Percentiles rank a stretch among this genome's conserved stretches.
phyloP scores from a whole-genome alignment of 2,797 vertebrate genomes.

The Neoniphon sammara region DNA sequence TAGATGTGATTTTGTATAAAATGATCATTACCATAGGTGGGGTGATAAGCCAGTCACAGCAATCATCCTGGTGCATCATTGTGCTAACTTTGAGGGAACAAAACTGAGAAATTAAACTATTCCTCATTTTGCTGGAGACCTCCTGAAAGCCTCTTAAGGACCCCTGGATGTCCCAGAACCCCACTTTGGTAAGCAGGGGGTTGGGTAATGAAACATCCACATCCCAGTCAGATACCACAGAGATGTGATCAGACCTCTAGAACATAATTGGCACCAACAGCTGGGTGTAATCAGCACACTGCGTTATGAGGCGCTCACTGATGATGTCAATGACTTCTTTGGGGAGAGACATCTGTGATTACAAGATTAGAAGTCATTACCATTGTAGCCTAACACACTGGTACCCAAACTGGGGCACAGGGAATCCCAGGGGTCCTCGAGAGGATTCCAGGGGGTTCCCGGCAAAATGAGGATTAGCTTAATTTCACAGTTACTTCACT shows the following conservation, averaged over 20 bases:
- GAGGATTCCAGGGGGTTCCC: slow-evolving; percentile 42
- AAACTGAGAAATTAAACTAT: slow-evolving; percentile 4
- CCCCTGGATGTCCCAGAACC: slow-evolving; percentile 6
- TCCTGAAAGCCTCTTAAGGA: neutral
- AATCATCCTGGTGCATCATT: too few relatives aligned
- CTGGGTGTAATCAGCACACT: slow-evolving; percentile 68
- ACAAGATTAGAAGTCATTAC: slow-evolving; percentile 75
- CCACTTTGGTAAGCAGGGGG: slow-evolving; percentile 28
- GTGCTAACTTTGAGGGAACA: too few relatives aligned
- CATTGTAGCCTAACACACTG: slow-evolving; percentile 52
- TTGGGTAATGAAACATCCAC: slow-evolving; percentile 28
- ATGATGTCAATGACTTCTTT: slow-evolving; percentile 75
- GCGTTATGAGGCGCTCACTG: slow-evolving; percentile 66
- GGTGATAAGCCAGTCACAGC: too few relatives aligned
- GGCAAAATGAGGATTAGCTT: slow-evolving; percentile 54
- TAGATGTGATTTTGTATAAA: too few relatives aligned
- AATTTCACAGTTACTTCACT: slow-evolving; percentile 58
- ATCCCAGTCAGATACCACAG: slow-evolving; percentile 43
- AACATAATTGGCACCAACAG: slow-evolving; percentile 73
- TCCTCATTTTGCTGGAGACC: slow-evolving; percentile 3
- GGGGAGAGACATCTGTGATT: slow-evolving; percentile 73
- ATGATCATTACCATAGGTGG: too few relatives aligned
- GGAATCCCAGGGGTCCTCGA: slow-evolving; percentile 53
- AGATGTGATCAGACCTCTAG: slow-evolving; percentile 51
- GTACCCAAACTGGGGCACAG: slow-evolving; percentile 48